Percentiles rank a stretch among this genome's conserved stretches.
phyloP scores from a whole-genome alignment of 2,888 invertebrate genomes.

The Chironomus tentans region DNA sequence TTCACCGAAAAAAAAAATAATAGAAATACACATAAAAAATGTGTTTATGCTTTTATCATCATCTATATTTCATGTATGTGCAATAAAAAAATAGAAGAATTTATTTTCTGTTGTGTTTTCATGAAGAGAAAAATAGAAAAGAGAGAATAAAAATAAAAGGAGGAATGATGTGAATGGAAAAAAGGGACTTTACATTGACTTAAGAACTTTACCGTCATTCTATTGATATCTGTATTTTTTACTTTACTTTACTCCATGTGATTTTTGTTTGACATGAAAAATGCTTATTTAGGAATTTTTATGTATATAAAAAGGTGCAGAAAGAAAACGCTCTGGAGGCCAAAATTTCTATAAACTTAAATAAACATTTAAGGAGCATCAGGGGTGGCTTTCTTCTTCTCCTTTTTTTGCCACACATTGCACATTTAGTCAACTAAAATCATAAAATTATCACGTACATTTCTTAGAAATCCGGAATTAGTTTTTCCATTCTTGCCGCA shows the following conservation, averaged over 20 bases:
- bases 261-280: slow-evolving; percentile 19
- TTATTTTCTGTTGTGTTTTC: too few relatives aligned
- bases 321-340: slow-evolving; percentile 6
- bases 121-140: not conserved
- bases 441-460: slow-evolving; percentile 11
- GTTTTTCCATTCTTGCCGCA: not conserved
- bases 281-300: not conserved
- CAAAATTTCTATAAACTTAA: not conserved
- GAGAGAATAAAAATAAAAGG: not conserved
- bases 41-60: not conserved
- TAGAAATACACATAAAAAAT: not conserved
- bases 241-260: too few relatives aligned
- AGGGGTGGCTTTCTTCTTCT: not conserved
- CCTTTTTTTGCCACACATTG: slow-evolving; percentile 7
- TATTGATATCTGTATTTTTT: slow-evolving; percentile 12
- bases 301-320: slow-evolving; percentile 9
- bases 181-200: slow-evolving; percentile 13
- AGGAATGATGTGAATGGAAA: not conserved
- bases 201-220: slow-evolving; percentile 16
- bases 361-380: slow-evolving; percentile 5
- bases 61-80: not conserved
- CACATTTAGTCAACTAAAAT: not conserved
- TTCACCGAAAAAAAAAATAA: too few relatives aligned
- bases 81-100: slow-evolving; percentile 8
- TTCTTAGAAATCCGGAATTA: slow-evolving; percentile 9